phyloP scores from a whole-genome alignment of 2,797 vertebrate genomes.

The Darevskia mixta region DNA sequence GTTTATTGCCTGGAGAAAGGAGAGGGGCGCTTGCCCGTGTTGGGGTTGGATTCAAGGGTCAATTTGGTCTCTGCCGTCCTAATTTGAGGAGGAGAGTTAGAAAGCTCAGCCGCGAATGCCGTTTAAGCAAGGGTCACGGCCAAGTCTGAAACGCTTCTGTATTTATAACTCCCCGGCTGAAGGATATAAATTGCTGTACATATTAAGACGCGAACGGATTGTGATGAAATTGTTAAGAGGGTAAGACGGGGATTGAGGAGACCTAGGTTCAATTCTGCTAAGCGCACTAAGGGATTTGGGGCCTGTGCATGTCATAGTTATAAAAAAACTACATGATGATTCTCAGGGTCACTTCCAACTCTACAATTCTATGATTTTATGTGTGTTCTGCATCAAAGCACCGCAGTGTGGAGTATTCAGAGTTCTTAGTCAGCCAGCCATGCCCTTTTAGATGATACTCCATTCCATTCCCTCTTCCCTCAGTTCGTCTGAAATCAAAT shows the following conservation, averaged over 20 bases:
- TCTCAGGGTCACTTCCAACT: too few species aligned
- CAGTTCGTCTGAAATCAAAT: too few species aligned
- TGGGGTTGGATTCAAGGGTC: slow-evolving; percentile 67
- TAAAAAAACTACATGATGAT: too few species aligned
- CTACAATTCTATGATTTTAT: too few species aligned
- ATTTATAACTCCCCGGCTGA: background rate
- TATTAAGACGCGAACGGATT: background rate
- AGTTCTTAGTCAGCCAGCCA: too few species aligned
- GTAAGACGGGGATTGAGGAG: background rate
- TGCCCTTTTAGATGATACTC: too few species aligned
- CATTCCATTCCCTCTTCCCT: too few species aligned
- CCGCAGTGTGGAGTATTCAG: too few species aligned
- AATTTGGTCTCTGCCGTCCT: slow-evolving; percentile 49
- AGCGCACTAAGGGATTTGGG: too few species aligned
- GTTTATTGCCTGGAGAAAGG: slow-evolving; percentile 68
- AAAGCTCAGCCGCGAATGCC: background rate
- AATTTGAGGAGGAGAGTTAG: slow-evolving; percentile 30
- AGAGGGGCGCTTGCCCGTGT: slow-evolving; percentile 34
- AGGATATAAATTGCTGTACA: background rate
- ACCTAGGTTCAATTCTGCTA: background rate
- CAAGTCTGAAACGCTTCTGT: background rate
- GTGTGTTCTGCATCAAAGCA: too few species aligned
- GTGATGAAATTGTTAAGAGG: background rate
- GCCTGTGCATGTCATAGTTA: too few species aligned
- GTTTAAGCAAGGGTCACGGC: background rate